Conservation (phyloP, 2,888 invertebrate species). For the Drosophila quasianomalipes region DNA sequence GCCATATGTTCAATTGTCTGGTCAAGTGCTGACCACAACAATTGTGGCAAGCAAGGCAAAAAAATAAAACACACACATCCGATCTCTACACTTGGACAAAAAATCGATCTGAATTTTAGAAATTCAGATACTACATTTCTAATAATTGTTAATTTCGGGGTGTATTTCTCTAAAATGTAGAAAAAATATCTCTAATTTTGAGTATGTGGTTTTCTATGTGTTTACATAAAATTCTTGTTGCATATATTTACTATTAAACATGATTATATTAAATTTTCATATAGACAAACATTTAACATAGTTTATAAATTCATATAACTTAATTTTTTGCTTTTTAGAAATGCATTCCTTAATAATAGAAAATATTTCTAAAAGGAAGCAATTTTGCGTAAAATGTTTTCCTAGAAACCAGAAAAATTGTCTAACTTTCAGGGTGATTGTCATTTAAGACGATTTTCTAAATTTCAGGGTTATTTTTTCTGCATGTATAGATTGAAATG, state of each 20-base stretch:
- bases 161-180: too few relatives aligned
- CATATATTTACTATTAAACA: too few relatives aligned
- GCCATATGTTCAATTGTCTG: slow-evolving; percentile 51
- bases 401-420: neutral
- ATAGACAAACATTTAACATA: too few relatives aligned
- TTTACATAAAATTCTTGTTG: too few relatives aligned
- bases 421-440: neutral
- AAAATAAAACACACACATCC: neutral
- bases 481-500: neutral
- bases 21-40: slow-evolving; percentile 68
- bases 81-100: neutral
- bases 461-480: neutral
- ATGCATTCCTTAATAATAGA: neutral
- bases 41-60: slow-evolving; percentile 29
- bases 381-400: slow-evolving; percentile 26
- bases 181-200: too few relatives aligned
- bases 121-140: too few relatives aligned
- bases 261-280: too few relatives aligned
- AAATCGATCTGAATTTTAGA: neutral
- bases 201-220: too few relatives aligned
- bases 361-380: neutral
- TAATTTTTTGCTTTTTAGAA: neutral
- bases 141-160: too few relatives aligned
- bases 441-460: neutral
- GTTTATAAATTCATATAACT: too few relatives aligned